These are phyloP conservation scores for Rotaria sp. DNA, from an alignment of 2,888 invertebrate genomes.

Conservation along the genomic window DNA sequence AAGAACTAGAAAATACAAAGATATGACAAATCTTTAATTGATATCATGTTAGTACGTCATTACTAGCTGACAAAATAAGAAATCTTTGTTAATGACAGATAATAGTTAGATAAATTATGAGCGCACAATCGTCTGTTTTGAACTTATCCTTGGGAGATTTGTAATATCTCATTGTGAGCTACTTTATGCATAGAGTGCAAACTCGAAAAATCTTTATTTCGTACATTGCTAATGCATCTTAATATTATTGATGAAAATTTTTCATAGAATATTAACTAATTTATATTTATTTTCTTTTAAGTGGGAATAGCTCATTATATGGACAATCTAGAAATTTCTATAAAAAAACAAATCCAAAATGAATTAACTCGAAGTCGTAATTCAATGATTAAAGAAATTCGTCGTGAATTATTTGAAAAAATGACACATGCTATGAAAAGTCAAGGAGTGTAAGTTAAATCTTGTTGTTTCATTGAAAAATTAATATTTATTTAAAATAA, in stretches of 20 bases:
- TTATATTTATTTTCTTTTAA: background rate
- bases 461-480: background rate
- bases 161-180: too few species aligned
- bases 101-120: too few species aligned
- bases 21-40: too few species aligned
- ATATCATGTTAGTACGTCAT: too few species aligned
- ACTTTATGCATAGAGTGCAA: too few species aligned
- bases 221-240: background rate
- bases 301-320: constrained; percentile 7
- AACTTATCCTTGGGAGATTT: too few species aligned
- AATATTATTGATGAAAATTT: background rate
- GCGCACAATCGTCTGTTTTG: too few species aligned
- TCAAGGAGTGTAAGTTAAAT: background rate
- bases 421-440: background rate
- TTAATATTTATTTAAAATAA: background rate
- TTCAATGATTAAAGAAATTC: constrained; percentile 24
- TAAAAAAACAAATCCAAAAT: constrained; percentile 23
- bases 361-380: background rate
- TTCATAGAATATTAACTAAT: background rate
- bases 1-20: too few species aligned
- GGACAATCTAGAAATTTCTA: background rate
- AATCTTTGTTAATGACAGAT: too few species aligned
- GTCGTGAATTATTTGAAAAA: constrained; percentile 15
- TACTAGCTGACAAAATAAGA: too few species aligned
- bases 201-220: background rate